Evolutionary conservation across 2,888 invertebrate genomes (phyloP).

Genomic region (Drosophila conformis): DNA sequence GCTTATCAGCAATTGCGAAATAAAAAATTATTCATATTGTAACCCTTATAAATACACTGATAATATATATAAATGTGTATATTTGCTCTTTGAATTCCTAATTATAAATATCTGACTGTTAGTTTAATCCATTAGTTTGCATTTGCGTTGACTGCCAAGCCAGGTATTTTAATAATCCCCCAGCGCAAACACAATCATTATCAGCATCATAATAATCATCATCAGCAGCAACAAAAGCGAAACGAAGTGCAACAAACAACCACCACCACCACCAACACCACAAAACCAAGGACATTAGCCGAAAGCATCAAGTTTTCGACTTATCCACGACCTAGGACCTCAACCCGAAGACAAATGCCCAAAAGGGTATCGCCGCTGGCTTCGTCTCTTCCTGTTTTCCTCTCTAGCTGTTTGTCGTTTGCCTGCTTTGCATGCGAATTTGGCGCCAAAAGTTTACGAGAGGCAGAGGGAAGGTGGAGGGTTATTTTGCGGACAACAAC

Average conservation of each 20-base stretch:
- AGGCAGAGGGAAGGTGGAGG: constrained; percentile 6
- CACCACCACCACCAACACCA: constrained; percentile 46
- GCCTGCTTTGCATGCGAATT: constrained; percentile 77
- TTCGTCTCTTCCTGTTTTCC: background rate
- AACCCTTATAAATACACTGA: background rate
- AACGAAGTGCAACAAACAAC: constrained; percentile 14
- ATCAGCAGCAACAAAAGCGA: constrained; percentile 18
- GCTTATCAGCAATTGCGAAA: constrained; percentile 7
- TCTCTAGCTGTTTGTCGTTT: background rate
- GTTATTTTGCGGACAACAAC: constrained; percentile 23
- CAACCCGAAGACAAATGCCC: constrained; percentile 17
- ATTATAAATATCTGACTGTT: constrained; percentile 25
- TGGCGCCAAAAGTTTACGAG: constrained; percentile 73
- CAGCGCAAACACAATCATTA: constrained; percentile 52
- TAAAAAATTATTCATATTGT: background rate
- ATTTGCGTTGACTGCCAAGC: constrained; percentile 23
- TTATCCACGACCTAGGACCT: constrained; percentile 76
- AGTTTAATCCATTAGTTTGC: constrained; percentile 48
- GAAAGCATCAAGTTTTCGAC: constrained; percentile 79
- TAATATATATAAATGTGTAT: background rate
- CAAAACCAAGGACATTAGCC: constrained; percentile 73
- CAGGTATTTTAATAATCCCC: constrained; percentile 60
- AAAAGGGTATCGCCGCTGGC: constrained; percentile 1
- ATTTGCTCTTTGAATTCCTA: background rate
- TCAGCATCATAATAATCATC: constrained; percentile 34